Conservation (phyloP, 2,888 invertebrate species). For the Andrena dorsata region DNA sequence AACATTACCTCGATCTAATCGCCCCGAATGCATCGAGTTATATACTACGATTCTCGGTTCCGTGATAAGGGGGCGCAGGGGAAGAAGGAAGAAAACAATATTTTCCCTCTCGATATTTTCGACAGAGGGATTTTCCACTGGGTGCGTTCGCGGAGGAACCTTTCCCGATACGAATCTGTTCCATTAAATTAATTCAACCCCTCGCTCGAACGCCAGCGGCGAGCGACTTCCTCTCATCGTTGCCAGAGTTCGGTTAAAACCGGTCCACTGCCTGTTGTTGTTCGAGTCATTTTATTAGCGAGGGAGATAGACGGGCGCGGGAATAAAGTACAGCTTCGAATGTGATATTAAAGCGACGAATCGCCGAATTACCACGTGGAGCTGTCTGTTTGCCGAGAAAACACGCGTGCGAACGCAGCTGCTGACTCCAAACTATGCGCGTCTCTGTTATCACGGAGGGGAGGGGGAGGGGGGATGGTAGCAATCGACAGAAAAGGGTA, state of each 20-base stretch:
- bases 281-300: too few species aligned
- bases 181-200: slow-evolving; percentile 25
- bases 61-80: background rate
- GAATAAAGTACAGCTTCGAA: background rate
- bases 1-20: background rate
- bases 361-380: slow-evolving; percentile 16
- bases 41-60: background rate
- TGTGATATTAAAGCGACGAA: background rate
- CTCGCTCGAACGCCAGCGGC: background rate
- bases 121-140: background rate
- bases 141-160: background rate
- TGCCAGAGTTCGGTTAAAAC: background rate
- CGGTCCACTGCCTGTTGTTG: background rate
- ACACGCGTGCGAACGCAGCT: slow-evolving; percentile 31
- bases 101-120: background rate
- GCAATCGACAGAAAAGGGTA: slow-evolving; percentile 28
- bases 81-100: background rate
- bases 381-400: slow-evolving; percentile 32
- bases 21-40: background rate
- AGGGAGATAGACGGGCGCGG: background rate
- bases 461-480: slow-evolving; percentile 30
- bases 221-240: background rate
- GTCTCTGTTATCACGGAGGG: slow-evolving; percentile 24
- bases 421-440: slow-evolving; percentile 25
- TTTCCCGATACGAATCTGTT: slow-evolving; percentile 15